Evolutionary conservation across 2,888 invertebrate genomes (phyloP).

Genomic region (Mesorhabditis sp.): DNA sequence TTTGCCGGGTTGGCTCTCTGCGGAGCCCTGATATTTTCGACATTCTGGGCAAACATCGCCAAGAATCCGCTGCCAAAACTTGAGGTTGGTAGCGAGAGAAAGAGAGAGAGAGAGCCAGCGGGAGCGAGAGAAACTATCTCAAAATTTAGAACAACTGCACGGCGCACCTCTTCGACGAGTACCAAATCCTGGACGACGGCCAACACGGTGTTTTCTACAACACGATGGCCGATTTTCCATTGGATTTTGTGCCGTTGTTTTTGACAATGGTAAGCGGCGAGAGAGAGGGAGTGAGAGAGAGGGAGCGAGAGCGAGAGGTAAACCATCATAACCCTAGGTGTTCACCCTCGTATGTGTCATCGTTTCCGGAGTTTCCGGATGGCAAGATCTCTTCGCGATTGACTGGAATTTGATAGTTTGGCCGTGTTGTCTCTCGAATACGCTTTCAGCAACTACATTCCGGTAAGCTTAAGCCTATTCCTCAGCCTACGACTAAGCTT

Average conservation of each 20-base stretch:
- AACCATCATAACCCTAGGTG: slow-evolving; percentile 10
- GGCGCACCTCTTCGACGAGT: neutral
- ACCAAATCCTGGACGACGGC: too few species aligned
- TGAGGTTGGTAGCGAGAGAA: neutral
- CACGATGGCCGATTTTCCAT: neutral
- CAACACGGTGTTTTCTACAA: neutral
- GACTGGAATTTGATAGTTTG: slow-evolving; percentile 44
- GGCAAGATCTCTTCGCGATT: slow-evolving; percentile 42
- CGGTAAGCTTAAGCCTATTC: neutral
- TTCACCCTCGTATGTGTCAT: slow-evolving; percentile 25
- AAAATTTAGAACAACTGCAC: neutral
- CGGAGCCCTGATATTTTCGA: neutral
- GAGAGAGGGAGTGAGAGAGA: too few species aligned
- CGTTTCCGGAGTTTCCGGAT: slow-evolving; percentile 30
- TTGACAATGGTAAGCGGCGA: neutral
- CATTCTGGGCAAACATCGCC: neutral
- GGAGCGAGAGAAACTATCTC: neutral
- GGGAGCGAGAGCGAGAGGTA: neutral
- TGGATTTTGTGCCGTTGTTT: neutral
- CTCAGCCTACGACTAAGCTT: neutral
- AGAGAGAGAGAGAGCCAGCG: too few species aligned
- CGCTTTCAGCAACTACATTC: neutral
- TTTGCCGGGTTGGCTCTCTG: neutral
- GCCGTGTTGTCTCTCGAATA: slow-evolving; percentile 19
- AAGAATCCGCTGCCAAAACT: slow-evolving; percentile 3